Percentiles rank a stretch among this genome's conserved stretches.
Conservation (phyloP, 2,888 invertebrate species). For the Melitaea athalia region DNA sequence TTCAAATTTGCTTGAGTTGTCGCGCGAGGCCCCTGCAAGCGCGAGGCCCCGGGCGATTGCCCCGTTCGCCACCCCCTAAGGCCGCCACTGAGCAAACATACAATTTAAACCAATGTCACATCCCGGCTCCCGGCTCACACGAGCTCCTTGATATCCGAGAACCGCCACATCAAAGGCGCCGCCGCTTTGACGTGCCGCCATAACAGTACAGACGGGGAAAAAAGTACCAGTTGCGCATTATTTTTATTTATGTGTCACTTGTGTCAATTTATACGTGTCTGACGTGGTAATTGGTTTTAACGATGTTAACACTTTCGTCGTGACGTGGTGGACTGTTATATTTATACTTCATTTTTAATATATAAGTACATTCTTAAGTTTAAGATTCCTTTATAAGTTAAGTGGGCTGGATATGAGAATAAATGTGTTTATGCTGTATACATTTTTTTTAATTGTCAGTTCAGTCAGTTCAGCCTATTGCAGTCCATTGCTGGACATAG, state of each 20-base stretch:
- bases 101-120: constrained; percentile 23
- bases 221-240: constrained; percentile 25
- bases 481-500: too few species aligned
- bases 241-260: constrained; percentile 32
- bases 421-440: too few species aligned
- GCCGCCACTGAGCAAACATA: constrained; percentile 6
- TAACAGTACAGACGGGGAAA: constrained; percentile 21
- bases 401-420: too few species aligned
- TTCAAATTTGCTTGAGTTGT: too few species aligned
- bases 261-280: constrained; percentile 22
- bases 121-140: constrained; percentile 34
- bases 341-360: not conserved
- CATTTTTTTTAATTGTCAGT: too few species aligned
- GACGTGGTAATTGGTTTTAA: constrained; percentile 32
- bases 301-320: constrained; percentile 16
- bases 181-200: constrained; percentile 42
- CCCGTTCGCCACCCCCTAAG: too few species aligned
- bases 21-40: too few species aligned
- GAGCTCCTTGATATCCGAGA: constrained; percentile 26
- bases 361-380: not conserved
- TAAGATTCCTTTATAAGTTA: not conserved
- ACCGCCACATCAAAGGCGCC: constrained; percentile 39
- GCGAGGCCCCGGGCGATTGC: too few species aligned
- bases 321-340: constrained; percentile 8
- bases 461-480: too few species aligned